Evolutionary conservation across 2,113 vertebrate species (phyloP).

Genomic region (pig (Sus scrofa)): T2T-Sscrofa CM000819.6:131797001-131797500

Average conservation of each 20-base stretch:
- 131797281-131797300: neutral
- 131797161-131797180: neutral
- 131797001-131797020: neutral
- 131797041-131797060: neutral
- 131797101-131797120: neutral
- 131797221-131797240: neutral
- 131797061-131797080: constrained; percentile 21
- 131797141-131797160: neutral
- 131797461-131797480: neutral
- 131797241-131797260: neutral
- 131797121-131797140: neutral
- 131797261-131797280: neutral
- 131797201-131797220: neutral
- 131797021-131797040: constrained; percentile 12
- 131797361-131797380: neutral
- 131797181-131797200: neutral
- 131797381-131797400: neutral
- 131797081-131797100: neutral
- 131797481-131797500: neutral
- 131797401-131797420: neutral
- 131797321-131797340: neutral
- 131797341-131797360: neutral
- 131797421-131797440: neutral
- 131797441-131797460: neutral
- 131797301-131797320: neutral